Conservation (phyloP, 2,797 vertebrate genomes). For the Eidolon dupreanum region DNA sequence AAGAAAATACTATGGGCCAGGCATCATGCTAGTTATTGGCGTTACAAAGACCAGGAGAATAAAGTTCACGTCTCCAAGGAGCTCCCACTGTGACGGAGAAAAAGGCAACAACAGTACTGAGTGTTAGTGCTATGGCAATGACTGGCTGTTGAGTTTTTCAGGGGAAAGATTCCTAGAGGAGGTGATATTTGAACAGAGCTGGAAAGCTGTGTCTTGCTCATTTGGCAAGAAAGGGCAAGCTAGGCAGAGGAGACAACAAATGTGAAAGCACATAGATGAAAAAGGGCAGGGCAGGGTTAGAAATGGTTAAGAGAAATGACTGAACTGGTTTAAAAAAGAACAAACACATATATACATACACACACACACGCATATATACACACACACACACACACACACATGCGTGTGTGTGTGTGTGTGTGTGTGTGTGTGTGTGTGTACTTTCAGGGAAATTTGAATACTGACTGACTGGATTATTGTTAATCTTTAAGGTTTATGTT, state of each 20-base stretch:
- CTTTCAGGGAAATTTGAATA: not conserved
- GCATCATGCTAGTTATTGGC: not conserved
- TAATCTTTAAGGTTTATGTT: not conserved
- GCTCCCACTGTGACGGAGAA: not conserved
- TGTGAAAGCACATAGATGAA: not conserved
- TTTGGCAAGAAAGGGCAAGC: not conserved
- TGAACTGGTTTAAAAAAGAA: not conserved
- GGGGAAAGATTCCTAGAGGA: not conserved
- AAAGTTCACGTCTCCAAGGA: not conserved
- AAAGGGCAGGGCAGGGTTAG: not conserved
- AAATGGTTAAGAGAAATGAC: not conserved
- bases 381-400: no score
- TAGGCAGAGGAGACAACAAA: not conserved
- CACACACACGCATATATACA: no score
- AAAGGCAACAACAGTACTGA: not conserved
- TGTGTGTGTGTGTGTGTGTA: no score
- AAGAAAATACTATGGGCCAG: not conserved
- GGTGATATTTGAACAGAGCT: not conserved
- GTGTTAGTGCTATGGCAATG: not conserved
- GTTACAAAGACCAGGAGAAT: not conserved
- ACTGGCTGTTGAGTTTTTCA: not conserved
- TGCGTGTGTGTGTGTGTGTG: no score
- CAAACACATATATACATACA: not conserved
- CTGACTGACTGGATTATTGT: not conserved
- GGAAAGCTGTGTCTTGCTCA: not conserved